Percentiles rank a stretch among this genome's conserved stretches.
phyloP scores from a whole-genome alignment of 2,113 vertebrate genomes.

The Galbula dea region DNA sequence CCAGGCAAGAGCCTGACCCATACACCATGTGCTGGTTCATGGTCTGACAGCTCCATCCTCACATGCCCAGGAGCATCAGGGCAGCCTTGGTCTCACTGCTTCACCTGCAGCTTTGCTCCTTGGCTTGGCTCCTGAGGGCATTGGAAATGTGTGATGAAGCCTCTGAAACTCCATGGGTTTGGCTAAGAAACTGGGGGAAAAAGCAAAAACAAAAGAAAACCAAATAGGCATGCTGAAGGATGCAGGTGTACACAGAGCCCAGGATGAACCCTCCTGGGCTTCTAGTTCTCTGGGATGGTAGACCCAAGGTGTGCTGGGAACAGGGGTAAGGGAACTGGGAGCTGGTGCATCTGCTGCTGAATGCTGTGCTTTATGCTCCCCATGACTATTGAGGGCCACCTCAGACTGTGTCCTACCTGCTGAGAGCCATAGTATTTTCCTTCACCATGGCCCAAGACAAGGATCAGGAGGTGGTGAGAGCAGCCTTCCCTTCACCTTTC shows the following conservation, averaged over 20 bases:
- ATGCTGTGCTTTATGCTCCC: background rate
- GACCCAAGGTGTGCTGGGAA: background rate
- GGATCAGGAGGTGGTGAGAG: background rate
- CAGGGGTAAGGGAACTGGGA: background rate
- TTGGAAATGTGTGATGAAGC: background rate
- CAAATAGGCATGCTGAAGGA: background rate
- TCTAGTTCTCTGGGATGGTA: rapidly evolving
- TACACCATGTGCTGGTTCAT: rapidly evolving
- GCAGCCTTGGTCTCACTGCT: background rate
- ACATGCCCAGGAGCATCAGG: rapidly evolving
- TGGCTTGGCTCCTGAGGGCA: no score
- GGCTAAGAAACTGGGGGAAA: background rate
- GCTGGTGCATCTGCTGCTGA: background rate
- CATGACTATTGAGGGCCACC: background rate
- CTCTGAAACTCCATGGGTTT: background rate
- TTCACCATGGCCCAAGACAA: background rate
- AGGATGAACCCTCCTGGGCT: background rate
- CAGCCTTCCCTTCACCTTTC: background rate
- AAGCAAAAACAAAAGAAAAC: background rate
- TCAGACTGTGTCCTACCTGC: background rate
- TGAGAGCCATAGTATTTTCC: background rate
- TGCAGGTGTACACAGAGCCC: background rate
- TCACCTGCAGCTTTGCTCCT: background rate
- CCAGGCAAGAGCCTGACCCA: background rate
- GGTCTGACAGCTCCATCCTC: background rate